phyloP scores from a whole-genome alignment of 2,113 vertebrate species.

The Zingel zingel region DNA sequence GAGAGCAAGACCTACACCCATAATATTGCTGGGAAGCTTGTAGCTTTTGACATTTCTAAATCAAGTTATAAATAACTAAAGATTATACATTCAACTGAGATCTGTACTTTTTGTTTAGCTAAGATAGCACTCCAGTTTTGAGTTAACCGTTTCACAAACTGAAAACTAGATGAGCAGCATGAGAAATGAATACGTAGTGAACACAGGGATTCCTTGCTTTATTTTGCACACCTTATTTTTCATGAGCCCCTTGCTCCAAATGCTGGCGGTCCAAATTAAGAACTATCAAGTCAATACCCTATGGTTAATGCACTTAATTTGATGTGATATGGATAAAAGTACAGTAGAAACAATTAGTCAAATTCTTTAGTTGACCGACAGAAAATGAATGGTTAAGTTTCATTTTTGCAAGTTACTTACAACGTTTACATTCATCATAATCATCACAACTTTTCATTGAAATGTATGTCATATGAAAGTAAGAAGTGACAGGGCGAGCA shows the following conservation, averaged over 20 bases:
- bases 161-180: too few relatives aligned
- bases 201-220: not conserved
- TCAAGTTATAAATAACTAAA: not conserved
- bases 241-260: not conserved
- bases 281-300: not conserved
- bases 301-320: not conserved
- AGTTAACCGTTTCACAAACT: too few relatives aligned
- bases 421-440: not conserved
- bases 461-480: not conserved
- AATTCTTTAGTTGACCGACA: not conserved
- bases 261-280: not conserved
- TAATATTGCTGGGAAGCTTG: not conserved
- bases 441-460: too few relatives aligned
- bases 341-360: not conserved
- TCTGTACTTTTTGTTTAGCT: not conserved
- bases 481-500: not conserved
- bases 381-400: not conserved
- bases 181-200: too few relatives aligned
- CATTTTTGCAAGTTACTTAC: not conserved
- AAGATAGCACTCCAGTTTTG: too few relatives aligned
- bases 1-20: conserved; percentile 30
- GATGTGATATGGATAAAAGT: not conserved
- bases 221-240: not conserved
- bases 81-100: not conserved
- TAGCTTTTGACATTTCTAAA: not conserved